Conservation (phyloP, 2,888 invertebrate genomes). For the Epistrophe grossulariae region DNA sequence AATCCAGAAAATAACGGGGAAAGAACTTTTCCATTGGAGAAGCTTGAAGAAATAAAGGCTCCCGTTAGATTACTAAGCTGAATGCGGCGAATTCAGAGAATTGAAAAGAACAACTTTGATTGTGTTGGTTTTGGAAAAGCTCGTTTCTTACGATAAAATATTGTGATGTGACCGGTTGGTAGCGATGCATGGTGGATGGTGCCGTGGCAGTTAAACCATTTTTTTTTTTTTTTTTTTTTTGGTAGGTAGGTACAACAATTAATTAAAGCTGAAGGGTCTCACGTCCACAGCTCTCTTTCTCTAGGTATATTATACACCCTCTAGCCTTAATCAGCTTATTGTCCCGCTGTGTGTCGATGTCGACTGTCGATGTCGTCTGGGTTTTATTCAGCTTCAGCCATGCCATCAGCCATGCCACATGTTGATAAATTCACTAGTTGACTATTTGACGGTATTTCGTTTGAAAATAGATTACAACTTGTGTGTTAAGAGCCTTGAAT, state of each 20-base stretch:
- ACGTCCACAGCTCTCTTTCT: constrained; percentile 1
- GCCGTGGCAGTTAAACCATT: constrained; percentile 13
- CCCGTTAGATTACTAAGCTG: constrained; percentile 37
- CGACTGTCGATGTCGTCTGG: constrained; percentile 8
- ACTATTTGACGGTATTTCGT: constrained; percentile 1
- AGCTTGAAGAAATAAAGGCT: background rate
- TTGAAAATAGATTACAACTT: constrained; percentile 42
- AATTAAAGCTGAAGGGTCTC: constrained; percentile 25
- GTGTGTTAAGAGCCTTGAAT: constrained; percentile 13
- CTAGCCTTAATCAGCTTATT: constrained; percentile 28
- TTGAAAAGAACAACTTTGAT: background rate
- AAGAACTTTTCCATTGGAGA: constrained; percentile 43
- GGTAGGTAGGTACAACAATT: constrained; percentile 11
- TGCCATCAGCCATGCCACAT: background rate
- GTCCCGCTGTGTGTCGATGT: background rate
- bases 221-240: too few relatives aligned
- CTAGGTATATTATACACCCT: too few relatives aligned
- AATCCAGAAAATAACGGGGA: constrained; percentile 61
- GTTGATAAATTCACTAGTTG: constrained; percentile 31
- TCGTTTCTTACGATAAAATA: background rate
- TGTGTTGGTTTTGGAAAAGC: constrained; percentile 5
- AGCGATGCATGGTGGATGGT: background rate
- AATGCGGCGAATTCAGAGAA: constrained; percentile 67
- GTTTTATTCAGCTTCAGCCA: background rate
- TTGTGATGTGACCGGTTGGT: background rate